Evolutionary conservation across 2,888 invertebrate species (phyloP).

Genomic region (Acanthosepion esculentum): DNA sequence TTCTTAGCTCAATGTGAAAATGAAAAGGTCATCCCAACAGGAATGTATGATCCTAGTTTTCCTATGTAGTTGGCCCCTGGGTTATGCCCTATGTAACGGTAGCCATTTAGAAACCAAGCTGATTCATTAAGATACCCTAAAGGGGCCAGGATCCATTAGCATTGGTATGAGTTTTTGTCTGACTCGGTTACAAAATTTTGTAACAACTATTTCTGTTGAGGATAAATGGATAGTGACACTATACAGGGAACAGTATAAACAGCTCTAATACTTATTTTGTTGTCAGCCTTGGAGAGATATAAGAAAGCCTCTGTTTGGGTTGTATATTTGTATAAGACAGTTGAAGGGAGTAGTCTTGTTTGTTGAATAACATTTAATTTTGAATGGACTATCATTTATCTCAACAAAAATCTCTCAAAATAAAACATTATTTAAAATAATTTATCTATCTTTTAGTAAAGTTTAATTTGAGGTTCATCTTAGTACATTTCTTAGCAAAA

Average conservation of each 20-base stretch:
- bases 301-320: not conserved
- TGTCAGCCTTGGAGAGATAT: not conserved
- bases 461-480: too few species aligned
- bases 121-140: not conserved
- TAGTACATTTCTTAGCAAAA: too few species aligned
- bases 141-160: not conserved
- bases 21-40: slow-evolving; percentile 4
- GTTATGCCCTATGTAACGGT: not conserved
- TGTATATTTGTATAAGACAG: not conserved
- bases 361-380: not conserved
- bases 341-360: not conserved
- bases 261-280: not conserved
- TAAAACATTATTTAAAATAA: too few species aligned
- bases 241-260: not conserved
- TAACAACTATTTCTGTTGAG: not conserved
- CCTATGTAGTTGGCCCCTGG: not conserved
- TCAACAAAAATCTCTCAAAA: not conserved
- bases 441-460: too few species aligned
- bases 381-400: not conserved
- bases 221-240: not conserved
- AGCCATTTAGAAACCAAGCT: not conserved
- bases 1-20: not conserved
- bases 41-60: not conserved
- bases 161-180: not conserved
- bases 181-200: not conserved